Evolutionary conservation across 2,797 vertebrate genomes (phyloP).

Genomic region (Carapus acus): DNA sequence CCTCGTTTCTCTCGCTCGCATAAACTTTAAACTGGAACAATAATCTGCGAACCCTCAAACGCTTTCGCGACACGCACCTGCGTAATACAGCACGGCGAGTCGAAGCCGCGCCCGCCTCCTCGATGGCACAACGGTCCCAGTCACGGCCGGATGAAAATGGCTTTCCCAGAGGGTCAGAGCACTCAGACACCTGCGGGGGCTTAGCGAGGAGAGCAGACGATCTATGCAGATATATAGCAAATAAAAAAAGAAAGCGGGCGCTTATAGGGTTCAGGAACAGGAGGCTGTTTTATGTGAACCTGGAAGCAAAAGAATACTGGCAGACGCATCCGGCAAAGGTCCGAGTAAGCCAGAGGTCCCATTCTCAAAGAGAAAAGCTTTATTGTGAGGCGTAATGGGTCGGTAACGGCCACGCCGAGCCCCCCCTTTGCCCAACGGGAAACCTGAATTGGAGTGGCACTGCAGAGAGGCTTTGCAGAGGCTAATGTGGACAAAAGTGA

Average conservation of each 20-base stretch:
- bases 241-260: slow-evolving; percentile 29
- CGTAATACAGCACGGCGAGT: neutral
- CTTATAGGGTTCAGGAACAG: slow-evolving; percentile 33
- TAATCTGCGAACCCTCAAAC: slow-evolving; percentile 33
- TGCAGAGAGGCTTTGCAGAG: slow-evolving; percentile 7
- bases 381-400: slow-evolving; percentile 9
- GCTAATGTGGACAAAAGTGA: slow-evolving; percentile 41
- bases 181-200: slow-evolving; percentile 52
- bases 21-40: slow-evolving; percentile 41
- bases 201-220: slow-evolving; percentile 43
- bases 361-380: slow-evolving; percentile 14
- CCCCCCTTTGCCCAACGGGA: neutral
- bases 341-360: slow-evolving; percentile 25
- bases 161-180: slow-evolving; percentile 28
- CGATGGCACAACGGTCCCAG: slow-evolving; percentile 30
- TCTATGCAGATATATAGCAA: slow-evolving; percentile 21
- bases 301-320: slow-evolving; percentile 19
- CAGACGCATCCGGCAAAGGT: slow-evolving; percentile 18
- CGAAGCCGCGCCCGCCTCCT: neutral
- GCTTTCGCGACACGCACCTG: slow-evolving; percentile 28
- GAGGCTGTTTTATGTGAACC: slow-evolving; percentile 32
- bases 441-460: slow-evolving; percentile 16
- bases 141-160: slow-evolving; percentile 19
- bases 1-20: slow-evolving; percentile 16
- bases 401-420: slow-evolving; percentile 5